These are phyloP conservation scores for Neogale vison DNA, from an alignment of 2,113 vertebrate genomes.

Conservation along the genomic window DNA sequence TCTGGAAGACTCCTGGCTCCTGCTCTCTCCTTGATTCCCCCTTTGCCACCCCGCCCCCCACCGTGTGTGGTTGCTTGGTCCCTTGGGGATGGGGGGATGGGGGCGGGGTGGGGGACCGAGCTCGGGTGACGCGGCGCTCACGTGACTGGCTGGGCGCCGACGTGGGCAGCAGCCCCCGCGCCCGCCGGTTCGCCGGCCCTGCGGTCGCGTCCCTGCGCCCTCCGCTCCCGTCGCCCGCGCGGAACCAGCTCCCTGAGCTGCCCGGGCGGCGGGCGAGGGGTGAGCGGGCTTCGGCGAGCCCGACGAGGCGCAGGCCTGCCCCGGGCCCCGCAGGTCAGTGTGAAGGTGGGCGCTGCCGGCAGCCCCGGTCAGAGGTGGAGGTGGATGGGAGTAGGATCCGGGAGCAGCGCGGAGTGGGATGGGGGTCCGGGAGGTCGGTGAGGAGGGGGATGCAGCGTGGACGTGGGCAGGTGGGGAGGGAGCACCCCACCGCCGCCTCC, in stretches of 20 bases:
- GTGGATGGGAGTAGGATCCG: neutral
- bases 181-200: neutral
- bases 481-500: neutral
- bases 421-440: neutral
- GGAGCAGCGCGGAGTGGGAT: neutral
- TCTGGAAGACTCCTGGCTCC: neutral
- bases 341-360: neutral
- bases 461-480: too few species aligned
- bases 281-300: neutral
- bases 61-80: neutral
- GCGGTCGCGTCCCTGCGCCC: neutral
- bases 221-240: neutral
- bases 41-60: neutral
- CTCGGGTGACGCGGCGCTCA: slow-evolving; percentile 37
- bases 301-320: neutral
- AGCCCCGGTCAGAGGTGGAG: neutral
- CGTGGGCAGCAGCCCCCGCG: slow-evolving; percentile 51
- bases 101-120: neutral
- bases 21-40: neutral
- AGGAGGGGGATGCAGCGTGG: too few species aligned
- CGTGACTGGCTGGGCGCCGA: slow-evolving; percentile 38
- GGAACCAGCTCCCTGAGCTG: neutral
- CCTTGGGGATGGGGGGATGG: neutral
- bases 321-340: slow-evolving; percentile 35
- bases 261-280: neutral